Percentiles rank a stretch among this genome's conserved stretches.
phyloP scores from a whole-genome alignment of 2,888 invertebrate species.

The Oligia latruncula region DNA sequence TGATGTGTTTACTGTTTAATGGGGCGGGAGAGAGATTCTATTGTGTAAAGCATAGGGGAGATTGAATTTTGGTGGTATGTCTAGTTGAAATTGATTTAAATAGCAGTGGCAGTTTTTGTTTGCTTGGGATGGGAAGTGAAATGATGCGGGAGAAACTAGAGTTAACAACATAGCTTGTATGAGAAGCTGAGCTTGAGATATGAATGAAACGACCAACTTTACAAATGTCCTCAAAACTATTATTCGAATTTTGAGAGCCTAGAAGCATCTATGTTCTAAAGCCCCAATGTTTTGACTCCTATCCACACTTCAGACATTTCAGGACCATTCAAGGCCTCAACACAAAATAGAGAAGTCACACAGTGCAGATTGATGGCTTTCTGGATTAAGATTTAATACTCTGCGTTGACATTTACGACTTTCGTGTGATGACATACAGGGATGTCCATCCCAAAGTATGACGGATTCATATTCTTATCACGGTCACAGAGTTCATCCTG shows the following conservation, averaged over 20 bases:
- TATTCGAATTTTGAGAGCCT: neutral
- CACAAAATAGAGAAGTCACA: constrained; percentile 1
- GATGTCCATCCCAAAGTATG: neutral
- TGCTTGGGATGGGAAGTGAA: neutral
- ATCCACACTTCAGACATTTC: neutral
- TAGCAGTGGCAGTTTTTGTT: constrained; percentile 1
- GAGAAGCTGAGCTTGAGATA: constrained; percentile 5
- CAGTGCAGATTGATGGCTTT: constrained; percentile 26
- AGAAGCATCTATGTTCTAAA: neutral
- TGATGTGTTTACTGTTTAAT: constrained; percentile 65
- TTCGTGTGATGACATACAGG: constrained; percentile 17
- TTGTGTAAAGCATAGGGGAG: constrained; percentile 63
- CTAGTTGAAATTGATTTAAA: constrained; percentile 51
- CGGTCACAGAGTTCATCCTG: neutral
- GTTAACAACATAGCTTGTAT: neutral
- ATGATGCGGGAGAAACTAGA: neutral
- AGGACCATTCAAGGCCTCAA: neutral
- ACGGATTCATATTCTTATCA: constrained; percentile 1
- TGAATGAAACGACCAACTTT: neutral
- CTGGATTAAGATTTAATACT: constrained; percentile 13
- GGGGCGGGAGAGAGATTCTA: constrained; percentile 65
- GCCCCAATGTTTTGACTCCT: neutral
- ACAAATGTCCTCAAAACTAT: neutral
- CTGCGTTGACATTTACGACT: constrained; percentile 42
- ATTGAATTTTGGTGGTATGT: constrained; percentile 29